These are phyloP conservation scores for Doris montereyensis DNA, from an alignment of 2,888 invertebrate genomes.

Conservation along the genomic window DNA sequence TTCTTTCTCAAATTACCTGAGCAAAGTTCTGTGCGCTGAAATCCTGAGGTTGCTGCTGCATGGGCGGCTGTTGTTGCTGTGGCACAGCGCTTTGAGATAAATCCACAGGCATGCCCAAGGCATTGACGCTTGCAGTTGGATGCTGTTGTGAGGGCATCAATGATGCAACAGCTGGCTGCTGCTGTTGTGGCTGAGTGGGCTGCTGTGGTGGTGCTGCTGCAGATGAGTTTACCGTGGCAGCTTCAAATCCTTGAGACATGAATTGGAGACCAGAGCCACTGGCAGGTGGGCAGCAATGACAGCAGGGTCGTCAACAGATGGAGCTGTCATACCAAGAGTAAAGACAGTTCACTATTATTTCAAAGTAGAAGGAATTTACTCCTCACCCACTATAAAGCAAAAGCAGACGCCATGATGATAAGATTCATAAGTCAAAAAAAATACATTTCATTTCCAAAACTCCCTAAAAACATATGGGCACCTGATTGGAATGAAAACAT, in stretches of 20 bases:
- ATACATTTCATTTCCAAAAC: not conserved
- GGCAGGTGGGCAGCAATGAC: conserved; percentile 41
- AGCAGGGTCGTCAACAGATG: conserved; percentile 24
- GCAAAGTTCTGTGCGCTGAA: not conserved
- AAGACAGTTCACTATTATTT: too few species aligned
- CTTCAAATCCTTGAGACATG: conserved; percentile 37
- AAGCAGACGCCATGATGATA: too few species aligned
- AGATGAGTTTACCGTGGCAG: conserved; percentile 42
- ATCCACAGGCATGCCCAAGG: not conserved
- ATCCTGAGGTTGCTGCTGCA: conserved; percentile 27
- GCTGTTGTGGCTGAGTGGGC: not conserved
- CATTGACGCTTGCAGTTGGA: not conserved
- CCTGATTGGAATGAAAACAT: not conserved
- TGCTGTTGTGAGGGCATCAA: not conserved
- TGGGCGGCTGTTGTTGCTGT: conserved; percentile 11
- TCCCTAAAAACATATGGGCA: not conserved
- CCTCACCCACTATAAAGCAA: too few species aligned
- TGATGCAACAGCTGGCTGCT: not conserved
- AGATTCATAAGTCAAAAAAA: too few species aligned
- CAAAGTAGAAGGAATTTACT: too few species aligned
- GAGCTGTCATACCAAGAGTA: too few species aligned
- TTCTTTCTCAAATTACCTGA: too few species aligned
- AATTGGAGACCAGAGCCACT: conserved; percentile 32
- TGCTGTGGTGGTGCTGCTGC: conserved; percentile 34
- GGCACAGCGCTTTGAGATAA: not conserved